phyloP scores from a whole-genome alignment of 2,797 vertebrate genomes.

The Parambassis ranga region DNA sequence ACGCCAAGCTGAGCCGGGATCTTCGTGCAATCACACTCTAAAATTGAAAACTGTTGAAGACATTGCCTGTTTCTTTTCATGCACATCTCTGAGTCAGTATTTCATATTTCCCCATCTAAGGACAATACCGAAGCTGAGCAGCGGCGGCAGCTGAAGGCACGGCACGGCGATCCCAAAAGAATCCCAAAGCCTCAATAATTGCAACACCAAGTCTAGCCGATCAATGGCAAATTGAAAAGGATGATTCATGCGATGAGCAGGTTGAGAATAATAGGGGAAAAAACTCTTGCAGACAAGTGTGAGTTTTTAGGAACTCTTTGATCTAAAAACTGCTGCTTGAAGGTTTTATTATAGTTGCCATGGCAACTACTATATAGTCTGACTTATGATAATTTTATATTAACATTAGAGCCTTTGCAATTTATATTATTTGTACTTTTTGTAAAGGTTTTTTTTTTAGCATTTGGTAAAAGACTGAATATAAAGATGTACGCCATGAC shows the following conservation, averaged over 20 bases:
- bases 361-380: too few relatives aligned
- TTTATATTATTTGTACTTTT: too few relatives aligned
- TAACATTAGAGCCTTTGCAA: too few relatives aligned
- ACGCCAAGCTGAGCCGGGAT: not conserved
- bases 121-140: not conserved
- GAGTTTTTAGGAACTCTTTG: too few relatives aligned
- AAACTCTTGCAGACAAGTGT: not conserved
- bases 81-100: not conserved
- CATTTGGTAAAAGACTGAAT: too few relatives aligned
- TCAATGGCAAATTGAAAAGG: constrained; percentile 9
- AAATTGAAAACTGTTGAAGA: constrained; percentile 12
- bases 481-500: too few relatives aligned
- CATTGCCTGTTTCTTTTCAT: constrained; percentile 9
- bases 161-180: not conserved
- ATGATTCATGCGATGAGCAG: not conserved
- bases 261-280: not conserved
- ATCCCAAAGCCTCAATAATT: constrained; percentile 8
- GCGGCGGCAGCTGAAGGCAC: not conserved
- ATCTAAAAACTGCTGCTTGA: too few relatives aligned
- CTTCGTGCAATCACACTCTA: constrained; percentile 22
- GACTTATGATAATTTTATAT: too few relatives aligned
- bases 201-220: constrained; percentile 7
- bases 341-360: too few relatives aligned
- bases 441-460: too few relatives aligned
- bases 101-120: constrained; percentile 5